Percentiles rank a stretch among this genome's conserved stretches.
Evolutionary conservation across 2,797 vertebrate species (phyloP).

Genomic region (Triplophysa yarkandensis): DNA sequence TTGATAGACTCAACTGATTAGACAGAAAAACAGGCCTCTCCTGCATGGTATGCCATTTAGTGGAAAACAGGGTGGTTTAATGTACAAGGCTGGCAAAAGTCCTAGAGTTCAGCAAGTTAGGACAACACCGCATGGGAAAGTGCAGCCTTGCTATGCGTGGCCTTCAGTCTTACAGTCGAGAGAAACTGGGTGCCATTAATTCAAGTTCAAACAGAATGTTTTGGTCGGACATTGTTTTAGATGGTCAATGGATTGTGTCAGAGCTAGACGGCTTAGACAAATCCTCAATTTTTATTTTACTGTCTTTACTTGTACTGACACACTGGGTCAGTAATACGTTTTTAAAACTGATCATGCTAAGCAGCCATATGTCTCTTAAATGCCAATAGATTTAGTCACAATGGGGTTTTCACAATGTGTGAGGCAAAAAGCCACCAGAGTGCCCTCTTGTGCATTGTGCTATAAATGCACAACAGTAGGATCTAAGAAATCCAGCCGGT

Average conservation of each 20-base stretch:
- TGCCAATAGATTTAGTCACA: constrained; percentile 22
- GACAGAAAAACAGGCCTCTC: constrained; percentile 63
- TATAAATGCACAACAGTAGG: constrained; percentile 30
- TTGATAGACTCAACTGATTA: constrained; percentile 70
- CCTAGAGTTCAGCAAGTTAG: constrained; percentile 63
- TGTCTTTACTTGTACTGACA: not conserved
- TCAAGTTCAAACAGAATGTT: constrained; percentile 13
- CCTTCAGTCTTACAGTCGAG: constrained; percentile 58
- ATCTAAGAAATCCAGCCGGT: constrained; percentile 5
- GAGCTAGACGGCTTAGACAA: not conserved
- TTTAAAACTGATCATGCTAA: too few relatives aligned
- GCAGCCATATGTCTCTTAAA: not conserved
- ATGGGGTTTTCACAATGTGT: not conserved
- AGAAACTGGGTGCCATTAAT: constrained; percentile 32
- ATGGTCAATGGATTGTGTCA: not conserved
- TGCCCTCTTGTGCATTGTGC: constrained; percentile 47
- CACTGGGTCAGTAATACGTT: not conserved
- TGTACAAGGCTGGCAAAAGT: constrained; percentile 65
- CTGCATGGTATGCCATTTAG: constrained; percentile 63
- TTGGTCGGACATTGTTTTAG: too few relatives aligned
- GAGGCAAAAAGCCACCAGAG: constrained; percentile 31
- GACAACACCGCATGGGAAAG: constrained; percentile 58
- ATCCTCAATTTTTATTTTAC: not conserved
- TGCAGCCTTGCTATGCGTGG: constrained; percentile 42
- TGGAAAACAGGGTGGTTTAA: constrained; percentile 54